A percentile compares a stretch with the other conserved stretches of the same genome.
phyloP scores from a whole-genome alignment of 2,797 vertebrate species.

The Scleropages formosus region DNA sequence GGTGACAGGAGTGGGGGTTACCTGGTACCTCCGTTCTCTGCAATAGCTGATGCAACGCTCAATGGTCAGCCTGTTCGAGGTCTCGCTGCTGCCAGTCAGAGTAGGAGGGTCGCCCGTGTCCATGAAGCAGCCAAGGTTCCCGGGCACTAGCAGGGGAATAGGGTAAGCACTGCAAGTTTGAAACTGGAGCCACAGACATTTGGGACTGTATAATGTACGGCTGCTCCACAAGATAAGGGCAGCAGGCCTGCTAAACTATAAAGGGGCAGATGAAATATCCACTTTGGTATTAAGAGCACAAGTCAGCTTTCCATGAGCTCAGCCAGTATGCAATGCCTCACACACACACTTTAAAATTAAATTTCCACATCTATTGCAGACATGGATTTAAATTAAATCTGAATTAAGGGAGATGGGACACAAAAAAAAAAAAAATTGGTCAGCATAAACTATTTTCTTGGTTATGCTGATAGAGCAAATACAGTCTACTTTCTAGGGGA shows the following conservation, averaged over 20 bases:
- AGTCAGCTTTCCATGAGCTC: neutral
- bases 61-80: slow-evolving; percentile 91
- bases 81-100: slow-evolving; percentile 84
- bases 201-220: neutral
- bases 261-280: too few relatives aligned
- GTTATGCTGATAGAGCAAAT: neutral
- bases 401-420: too few relatives aligned
- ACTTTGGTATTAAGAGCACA: too few relatives aligned
- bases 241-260: too few relatives aligned
- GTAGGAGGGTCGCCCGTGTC: slow-evolving; percentile 90
- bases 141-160: slow-evolving; percentile 78
- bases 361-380: too few relatives aligned
- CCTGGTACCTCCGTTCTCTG: slow-evolving; percentile 86
- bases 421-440: too few relatives aligned
- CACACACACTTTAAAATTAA: neutral
- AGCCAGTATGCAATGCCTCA: neutral
- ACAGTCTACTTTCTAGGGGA: neutral
- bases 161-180: too few relatives aligned
- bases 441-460: too few relatives aligned
- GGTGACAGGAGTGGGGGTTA: slow-evolving; percentile 49
- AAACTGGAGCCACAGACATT: slow-evolving; percentile 1
- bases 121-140: slow-evolving; percentile 92
- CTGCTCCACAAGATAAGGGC: neutral
- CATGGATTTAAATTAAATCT: neutral
- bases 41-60: slow-evolving; percentile 92